Conservation (phyloP, 2,797 vertebrate genomes). For the Rhinophrynus dorsalis region DNA sequence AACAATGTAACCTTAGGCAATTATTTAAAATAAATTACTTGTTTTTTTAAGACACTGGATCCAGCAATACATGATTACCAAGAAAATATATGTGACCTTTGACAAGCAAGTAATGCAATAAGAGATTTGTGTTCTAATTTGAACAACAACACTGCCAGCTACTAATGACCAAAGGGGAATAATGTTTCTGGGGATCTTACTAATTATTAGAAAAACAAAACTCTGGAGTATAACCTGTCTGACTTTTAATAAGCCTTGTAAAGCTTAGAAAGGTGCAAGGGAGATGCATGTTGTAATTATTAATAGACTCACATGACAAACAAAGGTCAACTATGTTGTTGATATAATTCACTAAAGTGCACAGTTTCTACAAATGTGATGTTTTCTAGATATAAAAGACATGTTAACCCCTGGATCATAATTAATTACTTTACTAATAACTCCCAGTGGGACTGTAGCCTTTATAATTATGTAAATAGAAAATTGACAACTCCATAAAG, state of each 20-base stretch:
- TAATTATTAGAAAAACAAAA: constrained; percentile 43
- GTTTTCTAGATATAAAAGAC: neutral
- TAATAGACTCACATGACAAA: constrained; percentile 3
- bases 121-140: constrained; percentile 32
- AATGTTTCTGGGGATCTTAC: constrained; percentile 7
- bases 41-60: neutral
- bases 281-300: constrained; percentile 28
- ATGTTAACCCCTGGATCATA: neutral
- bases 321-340: constrained; percentile 21
- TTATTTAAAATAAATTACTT: constrained; percentile 1
- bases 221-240: constrained; percentile 21
- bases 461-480: constrained; percentile 31
- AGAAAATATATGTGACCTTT: constrained; percentile 32
- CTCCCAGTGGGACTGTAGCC: constrained; percentile 9
- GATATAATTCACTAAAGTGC: constrained; percentile 4
- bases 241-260: constrained; percentile 31
- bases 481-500: constrained; percentile 19
- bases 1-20: neutral
- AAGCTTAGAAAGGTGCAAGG: neutral
- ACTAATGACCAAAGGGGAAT: constrained; percentile 24
- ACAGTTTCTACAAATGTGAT: neutral
- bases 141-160: constrained; percentile 12
- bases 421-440: constrained; percentile 26
- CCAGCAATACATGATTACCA: constrained; percentile 3
- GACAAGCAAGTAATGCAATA: constrained; percentile 19